phyloP scores from a whole-genome alignment of 1,140 invertebrate genomes.

The Trachymyrmex septentrionalis region DNA sequence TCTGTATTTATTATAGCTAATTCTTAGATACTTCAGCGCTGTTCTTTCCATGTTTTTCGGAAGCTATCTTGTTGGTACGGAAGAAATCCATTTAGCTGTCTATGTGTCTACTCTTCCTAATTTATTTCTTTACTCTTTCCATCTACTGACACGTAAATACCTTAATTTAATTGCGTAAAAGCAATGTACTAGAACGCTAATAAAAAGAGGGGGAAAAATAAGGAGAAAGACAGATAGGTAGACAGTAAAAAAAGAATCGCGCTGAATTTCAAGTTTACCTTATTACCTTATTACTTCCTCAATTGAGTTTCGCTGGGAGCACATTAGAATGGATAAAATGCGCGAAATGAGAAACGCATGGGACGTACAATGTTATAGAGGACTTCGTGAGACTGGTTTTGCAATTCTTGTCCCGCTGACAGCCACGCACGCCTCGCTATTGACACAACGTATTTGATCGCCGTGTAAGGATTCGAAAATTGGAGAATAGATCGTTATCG shows the following conservation, averaged over 20 bases:
- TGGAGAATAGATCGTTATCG: constrained; percentile 28
- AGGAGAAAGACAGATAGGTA: neutral
- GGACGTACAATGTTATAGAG: constrained; percentile 43
- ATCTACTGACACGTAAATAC: neutral
- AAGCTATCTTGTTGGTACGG: too few species aligned
- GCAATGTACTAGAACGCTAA: neutral
- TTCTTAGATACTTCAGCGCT: too few species aligned
- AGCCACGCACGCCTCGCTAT: neutral
- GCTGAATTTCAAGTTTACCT: constrained; percentile 56
- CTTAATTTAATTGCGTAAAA: constrained; percentile 53
- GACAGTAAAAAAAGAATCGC: constrained; percentile 39
- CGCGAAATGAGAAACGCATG: constrained; percentile 43
- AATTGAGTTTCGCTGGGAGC: constrained; percentile 43
- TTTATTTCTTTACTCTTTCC: neutral
- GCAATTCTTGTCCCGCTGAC: constrained; percentile 43
- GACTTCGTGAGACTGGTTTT: constrained; percentile 45
- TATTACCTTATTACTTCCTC: constrained; percentile 58
- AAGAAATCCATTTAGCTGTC: neutral
- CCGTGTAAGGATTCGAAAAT: constrained; percentile 18
- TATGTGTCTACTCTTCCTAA: neutral
- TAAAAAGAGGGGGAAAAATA: neutral
- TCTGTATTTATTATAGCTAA: too few species aligned
- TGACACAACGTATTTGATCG: constrained; percentile 41
- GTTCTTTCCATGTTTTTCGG: too few species aligned
- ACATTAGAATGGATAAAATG: constrained; percentile 52